phyloP scores from a whole-genome alignment of 2,113 vertebrate genomes.

The Coturnix japonica region DNA sequence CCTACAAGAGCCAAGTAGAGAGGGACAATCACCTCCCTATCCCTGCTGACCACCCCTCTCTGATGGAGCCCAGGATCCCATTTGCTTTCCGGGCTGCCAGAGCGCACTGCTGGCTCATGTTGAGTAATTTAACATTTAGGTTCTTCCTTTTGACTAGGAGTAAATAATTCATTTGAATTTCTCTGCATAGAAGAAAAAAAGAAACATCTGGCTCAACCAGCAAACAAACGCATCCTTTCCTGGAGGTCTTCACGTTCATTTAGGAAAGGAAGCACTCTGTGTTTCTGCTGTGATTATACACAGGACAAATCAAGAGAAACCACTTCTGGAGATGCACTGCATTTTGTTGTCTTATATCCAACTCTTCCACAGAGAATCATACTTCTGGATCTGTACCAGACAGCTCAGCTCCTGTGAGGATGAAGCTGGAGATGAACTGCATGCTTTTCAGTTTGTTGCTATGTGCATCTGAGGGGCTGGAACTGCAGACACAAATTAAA shows the following conservation, averaged over 20 bases:
- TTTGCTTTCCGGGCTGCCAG: too few relatives aligned
- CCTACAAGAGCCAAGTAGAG: too few relatives aligned
- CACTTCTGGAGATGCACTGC: background rate
- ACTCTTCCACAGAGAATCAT: background rate
- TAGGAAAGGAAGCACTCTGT: background rate
- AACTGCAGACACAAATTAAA: background rate
- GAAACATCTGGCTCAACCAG: background rate
- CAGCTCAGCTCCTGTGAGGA: background rate
- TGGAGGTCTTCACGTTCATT: background rate
- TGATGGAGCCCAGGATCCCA: too few relatives aligned
- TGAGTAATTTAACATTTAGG: too few relatives aligned
- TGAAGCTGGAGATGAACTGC: background rate
- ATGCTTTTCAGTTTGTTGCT: background rate
- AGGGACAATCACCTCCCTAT: too few relatives aligned
- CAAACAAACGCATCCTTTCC: background rate
- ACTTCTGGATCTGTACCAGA: background rate
- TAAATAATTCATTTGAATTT: background rate
- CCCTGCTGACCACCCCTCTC: too few relatives aligned
- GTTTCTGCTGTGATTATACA: background rate
- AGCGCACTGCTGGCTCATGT: too few relatives aligned
- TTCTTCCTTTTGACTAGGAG: background rate
- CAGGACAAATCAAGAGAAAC: background rate
- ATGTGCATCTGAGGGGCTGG: background rate
- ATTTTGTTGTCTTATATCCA: background rate
- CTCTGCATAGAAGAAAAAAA: background rate